These are phyloP conservation scores for Daubentonia madagascariensis DNA, from an alignment of 2,113 vertebrate genomes.

Conservation along the genomic window DNA sequence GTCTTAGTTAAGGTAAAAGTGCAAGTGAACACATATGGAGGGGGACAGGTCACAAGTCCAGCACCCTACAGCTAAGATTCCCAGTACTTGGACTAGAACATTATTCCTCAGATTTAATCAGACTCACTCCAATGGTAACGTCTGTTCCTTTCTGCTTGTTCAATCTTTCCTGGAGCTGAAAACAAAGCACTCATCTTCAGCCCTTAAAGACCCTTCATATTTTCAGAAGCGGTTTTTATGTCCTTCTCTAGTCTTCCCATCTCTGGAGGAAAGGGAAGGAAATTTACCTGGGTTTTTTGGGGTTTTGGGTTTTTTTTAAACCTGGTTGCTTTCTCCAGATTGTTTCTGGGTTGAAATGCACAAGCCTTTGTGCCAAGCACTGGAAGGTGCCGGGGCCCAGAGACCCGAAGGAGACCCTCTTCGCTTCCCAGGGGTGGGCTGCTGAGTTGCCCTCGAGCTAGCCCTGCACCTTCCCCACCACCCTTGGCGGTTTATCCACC, in stretches of 20 bases:
- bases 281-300: not conserved
- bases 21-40: rapidly evolving
- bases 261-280: not conserved
- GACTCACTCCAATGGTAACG: rapidly evolving
- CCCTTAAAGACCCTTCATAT: not conserved
- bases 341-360: not conserved
- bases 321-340: not conserved
- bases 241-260: not conserved
- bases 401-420: not conserved
- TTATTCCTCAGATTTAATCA: not conserved
- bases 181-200: conserved; percentile 5
- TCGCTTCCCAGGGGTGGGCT: not conserved
- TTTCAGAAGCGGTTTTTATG: not conserved
- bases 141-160: not conserved
- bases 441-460: rapidly evolving
- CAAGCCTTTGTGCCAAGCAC: not conserved
- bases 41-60: not conserved
- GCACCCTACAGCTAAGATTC: not conserved
- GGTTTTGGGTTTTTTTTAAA: not conserved
- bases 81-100: not conserved
- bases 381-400: no score
- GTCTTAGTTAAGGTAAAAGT: not conserved
- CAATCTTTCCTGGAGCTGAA: not conserved
- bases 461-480: not conserved
- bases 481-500: not conserved